These are phyloP conservation scores for Teleiodes luculella DNA, from an alignment of 2,888 invertebrate species.

Conservation along the genomic window DNA sequence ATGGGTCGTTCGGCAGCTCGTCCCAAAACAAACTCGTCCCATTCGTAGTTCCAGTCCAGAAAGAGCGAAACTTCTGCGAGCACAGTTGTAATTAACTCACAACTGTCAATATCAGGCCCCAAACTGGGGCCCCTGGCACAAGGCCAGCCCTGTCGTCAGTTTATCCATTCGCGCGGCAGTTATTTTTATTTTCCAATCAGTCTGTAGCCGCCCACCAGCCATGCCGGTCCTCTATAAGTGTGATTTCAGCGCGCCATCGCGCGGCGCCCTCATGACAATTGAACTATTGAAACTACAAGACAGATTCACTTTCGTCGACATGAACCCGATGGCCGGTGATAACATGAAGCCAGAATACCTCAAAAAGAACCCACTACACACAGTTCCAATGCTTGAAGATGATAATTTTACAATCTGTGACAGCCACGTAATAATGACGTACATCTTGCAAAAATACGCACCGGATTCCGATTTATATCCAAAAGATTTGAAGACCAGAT, in stretches of 20 bases:
- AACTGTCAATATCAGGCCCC: too few relatives aligned
- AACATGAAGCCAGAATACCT: conserved; percentile 39
- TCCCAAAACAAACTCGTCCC: too few relatives aligned
- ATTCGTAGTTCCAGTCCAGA: too few relatives aligned
- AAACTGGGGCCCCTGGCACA: too few relatives aligned
- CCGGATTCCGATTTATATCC: conserved; percentile 36
- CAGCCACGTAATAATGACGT: conserved; percentile 47
- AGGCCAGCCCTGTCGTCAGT: too few relatives aligned
- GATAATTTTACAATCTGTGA: conserved; percentile 37
- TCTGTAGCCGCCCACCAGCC: neutral
- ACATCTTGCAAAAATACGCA: conserved; percentile 40
- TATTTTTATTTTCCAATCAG: neutral
- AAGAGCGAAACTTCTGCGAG: too few relatives aligned
- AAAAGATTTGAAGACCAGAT: conserved; percentile 31
- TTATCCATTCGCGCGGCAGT: too few relatives aligned
- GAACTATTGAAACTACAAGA: conserved; percentile 33
- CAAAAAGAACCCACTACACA: conserved; percentile 45
- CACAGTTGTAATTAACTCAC: too few relatives aligned
- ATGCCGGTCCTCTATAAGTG: conserved; percentile 37
- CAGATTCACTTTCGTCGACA: conserved; percentile 34
- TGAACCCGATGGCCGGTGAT: conserved; percentile 35
- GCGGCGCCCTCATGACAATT: conserved; percentile 37
- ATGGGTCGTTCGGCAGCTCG: too few relatives aligned
- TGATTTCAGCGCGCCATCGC: conserved; percentile 40
- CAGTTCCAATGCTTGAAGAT: conserved; percentile 47